Evolutionary conservation across 2,113 vertebrate genomes (phyloP), one percentile per base, ranked within the genome.

Genomic region (Petrocephalus microphthalmus): DNA sequence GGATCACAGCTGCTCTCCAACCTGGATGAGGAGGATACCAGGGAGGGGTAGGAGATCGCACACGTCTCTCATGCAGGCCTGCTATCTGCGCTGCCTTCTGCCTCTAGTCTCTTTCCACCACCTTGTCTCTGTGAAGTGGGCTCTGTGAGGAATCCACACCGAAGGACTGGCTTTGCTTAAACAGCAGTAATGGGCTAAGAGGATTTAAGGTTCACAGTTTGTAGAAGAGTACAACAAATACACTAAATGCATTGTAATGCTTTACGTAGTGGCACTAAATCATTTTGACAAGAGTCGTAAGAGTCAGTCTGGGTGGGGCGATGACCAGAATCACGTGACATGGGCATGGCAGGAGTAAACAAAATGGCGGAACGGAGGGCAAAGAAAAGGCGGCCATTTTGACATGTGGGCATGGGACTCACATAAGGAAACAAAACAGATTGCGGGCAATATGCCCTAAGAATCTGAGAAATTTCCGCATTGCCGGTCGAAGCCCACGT

Each of bases 1-100:
- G 98, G 98, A 85, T 99, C 98, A 0, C 98, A 99, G 93, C 97
- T 99, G 89, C 95, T 99, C 92, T 98, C 97, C 3, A 98, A 99
- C 90, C 93, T 97, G 89, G 97, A 99, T 5, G 98, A 99, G 91
- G 97, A 98, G 33, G 97, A 97, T 93, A 98, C 97, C 95, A 96
- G 96, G 95, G 98, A 99, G 89, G 97, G 97, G 98, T 98, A 94
- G 90, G 92, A 86, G 57, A 86, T 42, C 4, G 17, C 17, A 37
- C 29, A 7, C 71, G 17, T 78, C 33, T 19, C 15, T 19, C 71
- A 42, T 6, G 33, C 33, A 42, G 2, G 29, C 33, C 29, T 19
- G 15, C 29, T 78, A 33, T 78, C 71, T 42, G 17, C 71, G 5
- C 33, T 42, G 33, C 29, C 71, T 78, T 78, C 33, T 78, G 29